Evolutionary conservation across 2,888 invertebrate species (phyloP), one percentile per base, ranked within the genome.

Genomic region (Ophioninae sp.): DNA sequence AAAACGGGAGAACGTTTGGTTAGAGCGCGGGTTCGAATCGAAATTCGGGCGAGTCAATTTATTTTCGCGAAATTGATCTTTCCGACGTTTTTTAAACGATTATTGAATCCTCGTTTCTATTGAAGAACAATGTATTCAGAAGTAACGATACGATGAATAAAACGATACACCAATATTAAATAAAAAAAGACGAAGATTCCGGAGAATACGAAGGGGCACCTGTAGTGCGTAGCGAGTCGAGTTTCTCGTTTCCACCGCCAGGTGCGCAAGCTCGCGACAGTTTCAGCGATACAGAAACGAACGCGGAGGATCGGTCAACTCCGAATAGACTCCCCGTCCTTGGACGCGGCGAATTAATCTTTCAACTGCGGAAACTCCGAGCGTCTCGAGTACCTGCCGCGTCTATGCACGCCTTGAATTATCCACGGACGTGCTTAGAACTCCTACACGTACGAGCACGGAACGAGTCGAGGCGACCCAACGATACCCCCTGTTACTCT

Each of bases 291-390:
- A 41, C 57, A 44, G 41, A 73, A 37, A 44, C 10, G 6, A 72
- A 80, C 67, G 30, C 50, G 44, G 39, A 56, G 67, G 67, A 78
- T 75, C 65, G 69, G 67, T 56, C 72, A 70, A 39, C 67, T 72
- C 67, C 23, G 20, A 44, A 57, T 77, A 61, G 65, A 23, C 62
- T 56, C 37, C 39, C 13, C 68, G 79, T 80, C 79, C 79, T 83
- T 80, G 83, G 68, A 50, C 62, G 62, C 41, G 62, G 62, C 69
- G 56, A 83, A 83, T 83, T 74, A 56, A 77, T 80, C 44, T 80
- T 83, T 77, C 56, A 44, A 77, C 72, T 30, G 50, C 67, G 68
- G 68, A 62, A 75, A 79, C 72, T 62, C 30, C 68, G 62, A 59
- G 57, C 41, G 17, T 56, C 37, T n/a, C 21, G 8, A 39, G 59